Conservation (phyloP, 2,113 vertebrate species). For the Rousettus leschenaultii region DNA sequence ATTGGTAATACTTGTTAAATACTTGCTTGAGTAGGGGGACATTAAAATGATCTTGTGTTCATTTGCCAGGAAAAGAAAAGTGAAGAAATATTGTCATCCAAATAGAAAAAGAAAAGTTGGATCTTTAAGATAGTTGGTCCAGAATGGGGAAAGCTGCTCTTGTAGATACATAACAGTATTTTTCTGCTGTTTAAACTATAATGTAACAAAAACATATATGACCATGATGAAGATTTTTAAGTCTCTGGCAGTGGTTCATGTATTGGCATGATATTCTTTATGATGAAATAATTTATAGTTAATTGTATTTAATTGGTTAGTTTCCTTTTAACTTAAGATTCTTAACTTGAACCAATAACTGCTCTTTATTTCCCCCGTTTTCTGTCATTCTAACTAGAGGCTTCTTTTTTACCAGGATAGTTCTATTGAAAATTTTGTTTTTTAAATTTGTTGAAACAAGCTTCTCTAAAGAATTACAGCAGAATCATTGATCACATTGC, state of each 20-base stretch:
- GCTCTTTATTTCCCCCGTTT: background rate
- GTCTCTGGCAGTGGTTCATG: background rate
- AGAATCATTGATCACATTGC: slow-evolving; percentile 23
- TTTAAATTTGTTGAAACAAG: slow-evolving; percentile 6
- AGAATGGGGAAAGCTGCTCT: background rate
- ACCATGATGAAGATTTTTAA: background rate
- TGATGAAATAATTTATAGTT: background rate
- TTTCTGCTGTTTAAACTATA: background rate
- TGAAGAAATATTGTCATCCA: background rate
- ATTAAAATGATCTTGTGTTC: background rate
- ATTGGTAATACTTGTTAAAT: background rate
- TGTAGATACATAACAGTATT: background rate
- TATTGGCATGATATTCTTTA: slow-evolving; percentile 14
- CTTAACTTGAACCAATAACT: background rate
- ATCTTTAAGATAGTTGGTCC: background rate
- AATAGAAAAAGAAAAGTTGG: background rate
- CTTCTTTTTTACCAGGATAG: background rate
- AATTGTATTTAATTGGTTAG: slow-evolving; percentile 22
- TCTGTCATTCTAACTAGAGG: background rate
- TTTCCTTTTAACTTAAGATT: background rate
- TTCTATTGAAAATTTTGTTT: slow-evolving; percentile 3
- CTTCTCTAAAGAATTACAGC: slow-evolving; percentile 1
- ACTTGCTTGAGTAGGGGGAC: background rate
- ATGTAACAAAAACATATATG: background rate
- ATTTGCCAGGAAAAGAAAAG: background rate